These are phyloP conservation scores for Buphagus erythrorhynchus DNA, from an alignment of 2,797 vertebrate genomes.

Conservation along the genomic window DNA sequence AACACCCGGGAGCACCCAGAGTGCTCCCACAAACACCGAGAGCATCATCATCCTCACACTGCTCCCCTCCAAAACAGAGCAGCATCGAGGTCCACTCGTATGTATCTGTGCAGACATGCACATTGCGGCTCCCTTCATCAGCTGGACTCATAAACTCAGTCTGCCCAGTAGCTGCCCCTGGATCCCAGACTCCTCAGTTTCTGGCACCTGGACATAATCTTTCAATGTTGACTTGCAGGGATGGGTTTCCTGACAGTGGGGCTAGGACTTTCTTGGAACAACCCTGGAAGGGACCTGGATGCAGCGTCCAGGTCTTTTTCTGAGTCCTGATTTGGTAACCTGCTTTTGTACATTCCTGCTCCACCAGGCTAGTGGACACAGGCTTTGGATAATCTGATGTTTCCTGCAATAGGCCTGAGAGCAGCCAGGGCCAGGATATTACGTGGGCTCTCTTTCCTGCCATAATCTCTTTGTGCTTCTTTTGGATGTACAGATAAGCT, in stretches of 20 bases:
- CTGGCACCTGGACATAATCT: background rate
- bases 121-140: background rate
- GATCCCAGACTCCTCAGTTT: background rate
- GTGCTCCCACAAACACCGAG: background rate
- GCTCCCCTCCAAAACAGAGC: background rate
- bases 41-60: background rate
- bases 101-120: background rate
- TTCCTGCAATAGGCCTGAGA: background rate
- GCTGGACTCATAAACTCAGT: background rate
- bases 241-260: background rate
- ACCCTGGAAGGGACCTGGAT: background rate
- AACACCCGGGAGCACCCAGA: background rate
- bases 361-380: background rate
- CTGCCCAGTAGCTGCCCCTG: background rate
- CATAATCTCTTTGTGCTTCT: background rate
- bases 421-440: background rate
- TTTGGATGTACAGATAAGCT: background rate
- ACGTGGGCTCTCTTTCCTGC: background rate
- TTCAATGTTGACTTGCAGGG: fast-evolving
- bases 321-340: background rate
- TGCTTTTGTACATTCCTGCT: background rate
- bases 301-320: background rate
- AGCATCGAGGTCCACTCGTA: background rate
- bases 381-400: background rate
- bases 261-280: background rate